Evolutionary conservation across 2,888 invertebrate genomes (phyloP).

Genomic region (Hedychridium roseum): DNA sequence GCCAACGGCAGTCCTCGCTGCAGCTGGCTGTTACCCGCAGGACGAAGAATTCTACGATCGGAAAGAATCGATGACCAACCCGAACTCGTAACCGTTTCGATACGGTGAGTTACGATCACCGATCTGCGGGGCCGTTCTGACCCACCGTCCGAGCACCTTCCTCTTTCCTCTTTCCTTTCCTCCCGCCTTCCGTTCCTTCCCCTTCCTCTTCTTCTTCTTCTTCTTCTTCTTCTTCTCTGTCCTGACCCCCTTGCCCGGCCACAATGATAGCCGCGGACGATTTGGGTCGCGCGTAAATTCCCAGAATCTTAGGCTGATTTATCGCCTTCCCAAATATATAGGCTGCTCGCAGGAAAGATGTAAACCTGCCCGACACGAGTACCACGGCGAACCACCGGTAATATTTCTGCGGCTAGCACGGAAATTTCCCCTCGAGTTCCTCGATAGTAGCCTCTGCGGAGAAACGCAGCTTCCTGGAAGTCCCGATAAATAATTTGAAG

Average conservation of each 20-base stretch:
- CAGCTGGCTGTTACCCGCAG: no score
- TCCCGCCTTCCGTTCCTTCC: slow-evolving; percentile 13
- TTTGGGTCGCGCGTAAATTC: slow-evolving; percentile 58
- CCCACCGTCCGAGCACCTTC: slow-evolving; percentile 18
- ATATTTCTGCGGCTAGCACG: no score
- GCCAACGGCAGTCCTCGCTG: neutral
- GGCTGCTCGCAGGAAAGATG: slow-evolving; percentile 47
- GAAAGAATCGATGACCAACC: slow-evolving; percentile 26
- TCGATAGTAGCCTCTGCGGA: no score
- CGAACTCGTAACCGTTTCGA: slow-evolving; percentile 1
- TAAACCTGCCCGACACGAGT: slow-evolving; percentile 31
- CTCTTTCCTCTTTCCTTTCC: neutral
- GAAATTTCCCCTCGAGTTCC: no score
- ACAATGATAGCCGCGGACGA: slow-evolving; percentile 47
- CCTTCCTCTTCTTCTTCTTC: slow-evolving; percentile 15
- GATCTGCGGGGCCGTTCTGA: slow-evolving; percentile 35
- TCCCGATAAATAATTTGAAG: no score
- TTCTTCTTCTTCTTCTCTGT: slow-evolving; percentile 14
- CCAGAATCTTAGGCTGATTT: slow-evolving; percentile 56
- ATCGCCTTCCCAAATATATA: slow-evolving; percentile 50
- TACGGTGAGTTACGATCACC: slow-evolving; percentile 31
- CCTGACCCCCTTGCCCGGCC: slow-evolving; percentile 17
- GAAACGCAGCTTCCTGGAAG: no score
- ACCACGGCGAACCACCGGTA: no score
- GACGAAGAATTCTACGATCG: slow-evolving; percentile 13